Percentiles rank a stretch among this genome's conserved stretches.
Conservation (phyloP, 2,113 vertebrate species). For the Antechinus flavipes region DNA sequence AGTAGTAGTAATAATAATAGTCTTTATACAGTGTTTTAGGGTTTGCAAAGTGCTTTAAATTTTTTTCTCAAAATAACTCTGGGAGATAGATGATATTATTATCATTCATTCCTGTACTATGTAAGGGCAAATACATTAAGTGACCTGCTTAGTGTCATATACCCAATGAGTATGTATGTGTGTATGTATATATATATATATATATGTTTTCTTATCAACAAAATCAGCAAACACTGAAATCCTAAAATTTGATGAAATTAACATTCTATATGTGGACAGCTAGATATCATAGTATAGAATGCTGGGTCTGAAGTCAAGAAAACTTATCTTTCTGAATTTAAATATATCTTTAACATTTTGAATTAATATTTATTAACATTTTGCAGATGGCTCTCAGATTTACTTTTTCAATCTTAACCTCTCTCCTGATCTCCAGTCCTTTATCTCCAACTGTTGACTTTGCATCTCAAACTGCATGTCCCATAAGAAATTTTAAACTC, state of each 20-base stretch:
- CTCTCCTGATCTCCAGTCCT: neutral
- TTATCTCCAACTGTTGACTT: neutral
- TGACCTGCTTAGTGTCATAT: neutral
- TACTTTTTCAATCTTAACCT: neutral
- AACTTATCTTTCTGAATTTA: no score
- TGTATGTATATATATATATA: no score
- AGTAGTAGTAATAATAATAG: neutral
- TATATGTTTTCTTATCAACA: no score
- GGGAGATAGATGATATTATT: neutral
- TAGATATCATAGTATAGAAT: no score
- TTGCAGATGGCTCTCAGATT: neutral
- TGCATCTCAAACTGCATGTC: neutral
- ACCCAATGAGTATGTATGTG: neutral
- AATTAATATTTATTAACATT: neutral
- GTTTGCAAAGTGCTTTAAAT: neutral
- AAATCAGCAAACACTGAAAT: no score
- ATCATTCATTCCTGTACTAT: neutral
- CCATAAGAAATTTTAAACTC: neutral
- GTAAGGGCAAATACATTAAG: neutral
- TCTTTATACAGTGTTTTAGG: neutral
- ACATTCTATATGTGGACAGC: no score
- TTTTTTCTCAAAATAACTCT: neutral
- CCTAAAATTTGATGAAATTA: no score
- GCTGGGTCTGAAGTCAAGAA: no score
- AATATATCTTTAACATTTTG: neutral